Evolutionary conservation across 2,113 vertebrate species (phyloP), one percentile per base, ranked within the genome.

Genomic region (Lipophrys pholis): DNA sequence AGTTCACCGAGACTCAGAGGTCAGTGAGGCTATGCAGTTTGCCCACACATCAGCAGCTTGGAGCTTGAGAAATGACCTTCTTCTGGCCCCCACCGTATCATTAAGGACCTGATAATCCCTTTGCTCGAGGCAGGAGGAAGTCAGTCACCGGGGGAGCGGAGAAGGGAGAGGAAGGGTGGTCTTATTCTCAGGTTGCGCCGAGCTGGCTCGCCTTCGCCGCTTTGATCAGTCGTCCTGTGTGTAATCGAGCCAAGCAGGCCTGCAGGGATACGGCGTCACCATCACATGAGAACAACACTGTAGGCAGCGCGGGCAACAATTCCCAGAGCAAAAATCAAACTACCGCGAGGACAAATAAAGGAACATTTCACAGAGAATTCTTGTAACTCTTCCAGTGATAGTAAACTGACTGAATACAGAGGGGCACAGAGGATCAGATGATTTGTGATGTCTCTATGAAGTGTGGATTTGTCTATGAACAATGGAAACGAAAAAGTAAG

Each of bases 51-150:
- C 64, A 70, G 48, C 68, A 52, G 66, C 81, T 12, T 61, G 21
- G 10, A 64, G 76, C 63, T 45, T 58, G 45, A 43, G 63, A 59
- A 8, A 43, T 78, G 85, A 79, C 85, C 89, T 83, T 80, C 80
- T 72, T 76, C 57, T 81, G 59, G 78, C 76, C 71, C 71, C 36
- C 11, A 66, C 64, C 54, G 48, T 69, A 68, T 83, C 86, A 84
- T 90, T 86, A 86, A 78, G 68, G 77, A 84, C 81, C 71, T 75
- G 86, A 85, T 90, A 76, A 87, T 88, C 72, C 74, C 72, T 76
- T 48, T 40, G 75, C 84, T 61, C 4, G 61, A 60, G 79, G 85
- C 80, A 16, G 58, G 69, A 87, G 80, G 82, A 89, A 86, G 86
- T 75, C 69, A 61, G 65, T 69, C 78, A 67, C 78, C 30, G 16